These are phyloP conservation scores for Furcula furcula DNA, from an alignment of 2,888 invertebrate genomes.

Conservation along the genomic window DNA sequence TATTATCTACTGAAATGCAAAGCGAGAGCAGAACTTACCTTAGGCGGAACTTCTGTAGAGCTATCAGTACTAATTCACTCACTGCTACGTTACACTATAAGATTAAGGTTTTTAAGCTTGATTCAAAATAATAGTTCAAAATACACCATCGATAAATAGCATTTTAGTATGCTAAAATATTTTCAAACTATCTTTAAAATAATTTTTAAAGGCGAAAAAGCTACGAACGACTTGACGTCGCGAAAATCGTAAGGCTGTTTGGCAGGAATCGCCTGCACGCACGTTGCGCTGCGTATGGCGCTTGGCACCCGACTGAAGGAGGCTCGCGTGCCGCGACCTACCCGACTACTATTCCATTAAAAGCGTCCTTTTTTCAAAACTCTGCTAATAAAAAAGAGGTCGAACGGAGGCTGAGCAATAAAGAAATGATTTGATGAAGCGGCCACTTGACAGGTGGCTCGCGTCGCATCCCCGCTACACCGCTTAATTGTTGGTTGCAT, in stretches of 20 bases:
- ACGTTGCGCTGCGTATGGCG: conserved; percentile 70
- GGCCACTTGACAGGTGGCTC: conserved; percentile 76
- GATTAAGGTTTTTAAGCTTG: conserved; percentile 19
- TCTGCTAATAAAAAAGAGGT: conserved; percentile 68
- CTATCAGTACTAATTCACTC: conserved; percentile 51
- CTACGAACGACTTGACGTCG: conserved; percentile 28
- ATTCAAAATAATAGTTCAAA: conserved; percentile 15
- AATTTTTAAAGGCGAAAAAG: conserved; percentile 14
- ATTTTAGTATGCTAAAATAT: conserved; percentile 16
- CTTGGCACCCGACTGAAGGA: conserved; percentile 76
- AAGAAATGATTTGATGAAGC: conserved; percentile 81
- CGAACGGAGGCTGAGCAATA: conserved; percentile 71
- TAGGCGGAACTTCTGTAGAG: conserved; percentile 43
- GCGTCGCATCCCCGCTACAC: conserved; percentile 65
- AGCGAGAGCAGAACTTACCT: conserved; percentile 42
- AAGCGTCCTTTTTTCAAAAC: conserved; percentile 73
- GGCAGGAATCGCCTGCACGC: conserved; percentile 37
- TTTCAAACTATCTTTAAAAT: conserved; percentile 1
- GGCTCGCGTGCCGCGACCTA: conserved; percentile 78
- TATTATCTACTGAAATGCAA: no score
- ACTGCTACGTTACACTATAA: conserved; percentile 53
- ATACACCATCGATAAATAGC: conserved; percentile 22
- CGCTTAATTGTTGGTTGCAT: conserved; percentile 69
- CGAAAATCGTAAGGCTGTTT: conserved; percentile 51
- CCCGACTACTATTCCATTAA: conserved; percentile 69